Evolutionary conservation across 2,113 vertebrate species (phyloP), one percentile per base, ranked within the genome.

Genomic region (Thalassarche chlororhynchos): DNA sequence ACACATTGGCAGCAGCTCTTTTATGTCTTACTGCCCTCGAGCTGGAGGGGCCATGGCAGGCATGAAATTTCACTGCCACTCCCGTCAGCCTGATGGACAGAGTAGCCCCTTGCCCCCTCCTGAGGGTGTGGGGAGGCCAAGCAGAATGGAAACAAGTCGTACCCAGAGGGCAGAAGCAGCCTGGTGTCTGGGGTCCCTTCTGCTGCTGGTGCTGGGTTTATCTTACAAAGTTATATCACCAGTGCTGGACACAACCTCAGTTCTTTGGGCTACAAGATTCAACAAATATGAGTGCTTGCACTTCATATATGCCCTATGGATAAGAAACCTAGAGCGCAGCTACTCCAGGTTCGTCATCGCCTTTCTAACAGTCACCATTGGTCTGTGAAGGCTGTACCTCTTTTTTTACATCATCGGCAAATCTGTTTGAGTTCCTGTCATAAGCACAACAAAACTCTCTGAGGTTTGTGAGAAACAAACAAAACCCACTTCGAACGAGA

Each of bases 11-110:
- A 58, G 47, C 28, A 66, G 17, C 40, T 71, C 57, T 52, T 76
- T 82, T 55, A 12, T 40, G 15, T 65, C 47, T 86, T 89, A 23
- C 36, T 88, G 75, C 52, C 85, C 79, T 83, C 1, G 0, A 78
- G 92, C 87, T 47, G 42, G 32, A 85, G 29, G 17, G 14, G 10
- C 66, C 77, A 26, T 70, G 84, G 47, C 94, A 91, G 69, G 81
- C 72, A 51, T 87, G 74, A 91, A 66, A 94, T 95, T 87, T 46
- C 68, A 31, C 51, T 31, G 40, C 36, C 40, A 5, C 25, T 62
- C 40, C 40, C 78, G 32, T 87, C 90, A 94, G 34, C 32, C 34
- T 82, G 90, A 87, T 6, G 69, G 92, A 74, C 68, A 77, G 68
- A 80, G 69, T 6, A 72, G 55, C 55, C 42, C 61, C 77, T 79